Evolutionary conservation across 2,113 vertebrate genomes (phyloP).

Genomic region (Charina bottae): DNA sequence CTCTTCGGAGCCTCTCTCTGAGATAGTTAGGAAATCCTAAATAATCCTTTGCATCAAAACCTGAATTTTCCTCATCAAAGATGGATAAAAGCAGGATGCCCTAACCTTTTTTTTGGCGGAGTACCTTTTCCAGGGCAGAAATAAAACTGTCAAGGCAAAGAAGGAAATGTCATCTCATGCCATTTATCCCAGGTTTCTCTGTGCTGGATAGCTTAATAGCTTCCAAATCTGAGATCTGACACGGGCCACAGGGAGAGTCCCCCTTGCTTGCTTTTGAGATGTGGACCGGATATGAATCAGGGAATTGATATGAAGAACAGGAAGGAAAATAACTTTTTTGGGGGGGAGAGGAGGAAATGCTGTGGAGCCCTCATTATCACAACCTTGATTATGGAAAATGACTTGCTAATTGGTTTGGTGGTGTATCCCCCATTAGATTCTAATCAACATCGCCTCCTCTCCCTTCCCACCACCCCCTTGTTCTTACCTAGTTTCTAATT

Average conservation of each 20-base stretch:
- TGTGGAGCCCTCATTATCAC: background rate
- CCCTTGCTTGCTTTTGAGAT: background rate
- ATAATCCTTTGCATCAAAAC: slow-evolving; percentile 62
- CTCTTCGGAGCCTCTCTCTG: slow-evolving; percentile 39
- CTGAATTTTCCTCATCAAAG: slow-evolving; percentile 48
- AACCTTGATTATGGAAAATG: background rate
- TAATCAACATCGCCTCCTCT: background rate
- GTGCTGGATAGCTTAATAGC: slow-evolving; percentile 15
- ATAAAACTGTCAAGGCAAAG: slow-evolving; percentile 36
- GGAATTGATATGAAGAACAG: background rate
- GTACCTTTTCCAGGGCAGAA: slow-evolving; percentile 45
- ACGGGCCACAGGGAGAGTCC: background rate
- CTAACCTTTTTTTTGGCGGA: slow-evolving; percentile 48
- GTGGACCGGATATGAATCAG: background rate
- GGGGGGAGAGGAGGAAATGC: background rate
- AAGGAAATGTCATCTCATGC: slow-evolving; percentile 15
- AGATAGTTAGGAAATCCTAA: slow-evolving; percentile 46
- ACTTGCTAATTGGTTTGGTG: background rate
- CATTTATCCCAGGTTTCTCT: slow-evolving; percentile 45
- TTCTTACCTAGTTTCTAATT: slow-evolving; percentile 6
- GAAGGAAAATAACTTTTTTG: background rate
- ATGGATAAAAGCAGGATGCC: slow-evolving; percentile 51
- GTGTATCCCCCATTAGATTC: background rate
- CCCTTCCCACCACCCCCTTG: background rate
- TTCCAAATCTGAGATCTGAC: background rate